Conservation (phyloP, 1,140 invertebrate species). For the Sarcophaga peregrina region DNA sequence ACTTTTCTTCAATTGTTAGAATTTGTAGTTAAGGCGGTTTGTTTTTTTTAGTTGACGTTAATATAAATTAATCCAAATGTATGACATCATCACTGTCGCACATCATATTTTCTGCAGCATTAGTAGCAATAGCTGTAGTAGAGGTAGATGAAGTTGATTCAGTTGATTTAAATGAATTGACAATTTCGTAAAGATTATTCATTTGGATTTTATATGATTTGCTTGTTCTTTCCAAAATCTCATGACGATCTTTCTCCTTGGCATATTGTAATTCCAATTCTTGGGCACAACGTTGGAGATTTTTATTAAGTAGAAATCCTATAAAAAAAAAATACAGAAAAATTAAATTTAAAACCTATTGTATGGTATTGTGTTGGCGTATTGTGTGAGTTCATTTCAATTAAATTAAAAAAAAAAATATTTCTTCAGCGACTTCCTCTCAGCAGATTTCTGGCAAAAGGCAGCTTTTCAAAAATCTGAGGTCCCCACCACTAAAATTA, state of each 20-base stretch:
- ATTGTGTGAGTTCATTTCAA: conserved; percentile 1
- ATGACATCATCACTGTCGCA: conserved; percentile 4
- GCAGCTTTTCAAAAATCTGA: too few species aligned
- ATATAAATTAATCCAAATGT: background rate
- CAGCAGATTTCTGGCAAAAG: too few species aligned
- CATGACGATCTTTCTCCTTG: conserved; percentile 42
- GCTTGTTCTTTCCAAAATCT: conserved; percentile 37
- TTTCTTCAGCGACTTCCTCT: too few species aligned
- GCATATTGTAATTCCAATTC: conserved; percentile 44
- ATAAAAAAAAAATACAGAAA: background rate
- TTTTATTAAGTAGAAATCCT: conserved; percentile 4
- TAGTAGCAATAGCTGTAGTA: conserved; percentile 17
- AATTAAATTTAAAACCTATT: background rate
- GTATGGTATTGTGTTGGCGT: too few species aligned
- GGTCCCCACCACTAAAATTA: too few species aligned
- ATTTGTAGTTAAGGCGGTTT: too few species aligned
- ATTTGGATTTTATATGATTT: conserved; percentile 47
- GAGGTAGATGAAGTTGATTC: background rate
- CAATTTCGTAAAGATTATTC: conserved; percentile 46
- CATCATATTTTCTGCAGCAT: conserved; percentile 4
- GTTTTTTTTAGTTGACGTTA: too few species aligned
- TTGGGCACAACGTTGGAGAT: conserved; percentile 12
- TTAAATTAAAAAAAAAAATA: background rate
- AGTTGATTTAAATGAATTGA: conserved; percentile 44
- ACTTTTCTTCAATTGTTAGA: too few species aligned